Conservation (phyloP, 2,888 invertebrate genomes). For the Oasisia sp. region DNA sequence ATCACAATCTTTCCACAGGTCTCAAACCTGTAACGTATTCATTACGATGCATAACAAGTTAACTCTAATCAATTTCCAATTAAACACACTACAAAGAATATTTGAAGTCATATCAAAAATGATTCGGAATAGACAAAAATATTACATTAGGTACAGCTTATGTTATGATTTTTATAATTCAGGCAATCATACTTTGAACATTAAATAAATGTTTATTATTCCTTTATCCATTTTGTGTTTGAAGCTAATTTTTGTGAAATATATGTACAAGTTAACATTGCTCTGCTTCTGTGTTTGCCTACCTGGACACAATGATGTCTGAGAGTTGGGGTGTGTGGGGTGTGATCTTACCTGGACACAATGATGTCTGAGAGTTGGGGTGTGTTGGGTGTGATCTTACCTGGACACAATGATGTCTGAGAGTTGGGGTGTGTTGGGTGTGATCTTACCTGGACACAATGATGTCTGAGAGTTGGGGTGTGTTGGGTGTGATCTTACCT, state of each 20-base stretch:
- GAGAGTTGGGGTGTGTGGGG: slow-evolving; percentile 74
- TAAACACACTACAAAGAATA: background rate
- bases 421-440: slow-evolving; percentile 72
- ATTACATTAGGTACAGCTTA: no score
- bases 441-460: slow-evolving; percentile 68
- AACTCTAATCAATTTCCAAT: background rate
- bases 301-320: slow-evolving; percentile 71
- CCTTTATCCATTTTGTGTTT: no score
- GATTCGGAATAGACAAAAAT: no score
- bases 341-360: slow-evolving; percentile 68
- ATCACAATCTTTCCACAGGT: slow-evolving; percentile 70
- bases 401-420: slow-evolving; percentile 73
- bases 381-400: slow-evolving; percentile 68
- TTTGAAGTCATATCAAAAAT: no score
- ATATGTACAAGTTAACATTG: no score
- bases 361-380: slow-evolving; percentile 74
- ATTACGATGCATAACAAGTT: background rate
- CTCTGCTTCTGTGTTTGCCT: slow-evolving; percentile 25
- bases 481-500: slow-evolving; percentile 67
- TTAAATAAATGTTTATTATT: no score
- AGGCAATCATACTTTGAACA: no score
- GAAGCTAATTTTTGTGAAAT: no score
- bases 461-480: slow-evolving; percentile 74
- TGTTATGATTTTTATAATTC: no score
- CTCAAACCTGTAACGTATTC: slow-evolving; percentile 69